Percentiles rank a stretch among this genome's conserved stretches.
Evolutionary conservation across 2,113 vertebrate genomes (phyloP).

Genomic region (Centropus unirufus): DNA sequence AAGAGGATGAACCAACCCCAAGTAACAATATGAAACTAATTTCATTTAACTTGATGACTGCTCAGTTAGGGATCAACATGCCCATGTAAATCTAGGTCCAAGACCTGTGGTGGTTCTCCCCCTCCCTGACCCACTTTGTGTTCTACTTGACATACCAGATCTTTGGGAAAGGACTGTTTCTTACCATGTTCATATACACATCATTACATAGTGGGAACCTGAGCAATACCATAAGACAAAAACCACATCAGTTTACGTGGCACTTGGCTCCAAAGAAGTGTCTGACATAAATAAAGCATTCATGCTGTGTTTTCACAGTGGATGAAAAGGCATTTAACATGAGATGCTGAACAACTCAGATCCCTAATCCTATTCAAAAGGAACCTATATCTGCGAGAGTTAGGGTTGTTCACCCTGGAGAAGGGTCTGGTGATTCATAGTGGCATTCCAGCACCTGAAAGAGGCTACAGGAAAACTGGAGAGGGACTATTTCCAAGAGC

Average conservation of each 20-base stretch:
- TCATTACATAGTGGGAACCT: background rate
- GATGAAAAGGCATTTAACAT: background rate
- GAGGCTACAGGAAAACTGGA: too few relatives aligned
- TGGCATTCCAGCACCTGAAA: too few relatives aligned
- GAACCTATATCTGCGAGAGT: background rate
- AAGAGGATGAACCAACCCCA: background rate
- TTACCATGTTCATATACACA: background rate
- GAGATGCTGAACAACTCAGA: background rate
- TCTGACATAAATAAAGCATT: background rate
- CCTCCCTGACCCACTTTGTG: background rate
- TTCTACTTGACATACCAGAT: background rate
- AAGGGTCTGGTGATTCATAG: too few relatives aligned
- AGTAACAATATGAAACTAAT: background rate
- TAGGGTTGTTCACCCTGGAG: too few relatives aligned
- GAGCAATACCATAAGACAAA: background rate
- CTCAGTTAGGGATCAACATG: background rate
- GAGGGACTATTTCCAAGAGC: too few relatives aligned
- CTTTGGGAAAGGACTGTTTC: background rate
- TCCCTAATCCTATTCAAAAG: background rate
- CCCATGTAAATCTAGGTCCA: background rate
- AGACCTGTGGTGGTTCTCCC: background rate
- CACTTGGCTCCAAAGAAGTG: background rate
- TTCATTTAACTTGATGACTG: background rate
- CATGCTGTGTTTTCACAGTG: background rate
- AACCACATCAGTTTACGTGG: background rate